phyloP scores from a whole-genome alignment of 64 coral and sea anemone species.

The Acropora yongei region DNA sequence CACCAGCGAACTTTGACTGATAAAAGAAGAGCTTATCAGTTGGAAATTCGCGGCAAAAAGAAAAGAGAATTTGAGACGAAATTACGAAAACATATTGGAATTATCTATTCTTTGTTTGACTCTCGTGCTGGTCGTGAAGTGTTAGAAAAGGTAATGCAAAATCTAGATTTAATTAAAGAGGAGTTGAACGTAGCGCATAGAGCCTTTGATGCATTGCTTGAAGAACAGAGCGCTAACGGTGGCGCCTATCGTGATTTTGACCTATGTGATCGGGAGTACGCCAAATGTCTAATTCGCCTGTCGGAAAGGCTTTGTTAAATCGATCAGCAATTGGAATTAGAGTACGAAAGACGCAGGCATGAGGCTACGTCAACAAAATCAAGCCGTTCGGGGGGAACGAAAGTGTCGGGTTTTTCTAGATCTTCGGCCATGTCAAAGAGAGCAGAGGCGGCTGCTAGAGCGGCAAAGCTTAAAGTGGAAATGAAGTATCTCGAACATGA shows the following conservation, averaged over 20 bases:
- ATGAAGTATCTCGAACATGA: conserved; percentile 48
- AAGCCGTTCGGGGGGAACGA: conserved; percentile 8
- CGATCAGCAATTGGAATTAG: too few species aligned
- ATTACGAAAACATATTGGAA: neutral
- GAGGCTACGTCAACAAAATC: neutral
- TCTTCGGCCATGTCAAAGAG: conserved; percentile 42
- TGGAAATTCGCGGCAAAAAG: neutral
- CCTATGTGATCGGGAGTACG: conserved; percentile 62
- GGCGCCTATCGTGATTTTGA: conserved; percentile 52
- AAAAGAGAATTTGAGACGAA: neutral
- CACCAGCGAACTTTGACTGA: conserved; percentile 29
- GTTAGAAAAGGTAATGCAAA: neutral
- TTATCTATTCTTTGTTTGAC: conserved; percentile 3
- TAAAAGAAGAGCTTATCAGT: conserved; percentile 40
- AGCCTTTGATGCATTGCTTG: conserved; percentile 33
- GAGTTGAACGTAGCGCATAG: conserved; percentile 38
- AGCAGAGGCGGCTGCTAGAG: conserved; percentile 54
- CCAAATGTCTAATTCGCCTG: conserved; percentile 43
- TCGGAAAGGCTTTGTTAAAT: conserved; percentile 34
- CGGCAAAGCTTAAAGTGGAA: conserved; percentile 54
- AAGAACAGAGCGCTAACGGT: conserved; percentile 55
- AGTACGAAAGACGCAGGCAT: neutral
- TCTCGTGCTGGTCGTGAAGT: neutral
- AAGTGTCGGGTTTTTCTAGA: neutral
- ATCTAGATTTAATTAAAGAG: conserved; percentile 41